Percentiles rank a stretch among this genome's conserved stretches.
phyloP scores from a whole-genome alignment of 1,140 invertebrate species.

The Drosophila lini region DNA sequence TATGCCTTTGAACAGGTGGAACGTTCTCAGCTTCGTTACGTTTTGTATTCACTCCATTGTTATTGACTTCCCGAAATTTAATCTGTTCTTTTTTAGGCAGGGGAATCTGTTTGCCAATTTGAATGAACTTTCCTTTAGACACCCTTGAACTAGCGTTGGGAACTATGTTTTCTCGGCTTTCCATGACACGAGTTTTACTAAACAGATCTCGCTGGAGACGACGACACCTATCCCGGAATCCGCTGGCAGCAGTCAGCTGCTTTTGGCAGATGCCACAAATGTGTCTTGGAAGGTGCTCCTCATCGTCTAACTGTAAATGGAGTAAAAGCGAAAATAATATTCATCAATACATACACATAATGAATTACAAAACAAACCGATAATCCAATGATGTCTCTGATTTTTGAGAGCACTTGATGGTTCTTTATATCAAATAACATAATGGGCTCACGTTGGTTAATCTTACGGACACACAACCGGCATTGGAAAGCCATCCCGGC shows the following conservation, averaged over 20 bases:
- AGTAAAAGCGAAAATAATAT: neutral
- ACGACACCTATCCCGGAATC: conserved; percentile 45
- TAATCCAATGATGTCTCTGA: conserved; percentile 38
- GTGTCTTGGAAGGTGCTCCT: conserved; percentile 29
- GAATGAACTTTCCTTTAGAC: neutral
- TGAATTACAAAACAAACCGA: conserved; percentile 20
- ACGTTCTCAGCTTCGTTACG: neutral
- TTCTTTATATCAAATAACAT: conserved; percentile 35
- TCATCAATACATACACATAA: no score
- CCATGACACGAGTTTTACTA: neutral
- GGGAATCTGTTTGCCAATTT: neutral
- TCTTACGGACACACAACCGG: conserved; percentile 24
- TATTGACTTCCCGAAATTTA: neutral
- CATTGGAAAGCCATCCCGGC: neutral
- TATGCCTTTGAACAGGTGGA: neutral
- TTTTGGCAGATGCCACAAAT: conserved; percentile 49
- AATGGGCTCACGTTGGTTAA: conserved; percentile 23
- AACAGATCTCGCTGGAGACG: conserved; percentile 24
- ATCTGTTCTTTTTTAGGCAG: neutral
- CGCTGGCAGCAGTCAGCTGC: conserved; percentile 31
- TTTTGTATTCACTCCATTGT: neutral
- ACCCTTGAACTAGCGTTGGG: neutral
- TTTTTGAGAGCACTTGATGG: conserved; percentile 11
- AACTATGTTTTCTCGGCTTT: neutral
- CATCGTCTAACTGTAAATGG: conserved; percentile 40